Evolutionary conservation across 2,888 invertebrate species (phyloP).

Genomic region (Pilophorus perplexus): DNA sequence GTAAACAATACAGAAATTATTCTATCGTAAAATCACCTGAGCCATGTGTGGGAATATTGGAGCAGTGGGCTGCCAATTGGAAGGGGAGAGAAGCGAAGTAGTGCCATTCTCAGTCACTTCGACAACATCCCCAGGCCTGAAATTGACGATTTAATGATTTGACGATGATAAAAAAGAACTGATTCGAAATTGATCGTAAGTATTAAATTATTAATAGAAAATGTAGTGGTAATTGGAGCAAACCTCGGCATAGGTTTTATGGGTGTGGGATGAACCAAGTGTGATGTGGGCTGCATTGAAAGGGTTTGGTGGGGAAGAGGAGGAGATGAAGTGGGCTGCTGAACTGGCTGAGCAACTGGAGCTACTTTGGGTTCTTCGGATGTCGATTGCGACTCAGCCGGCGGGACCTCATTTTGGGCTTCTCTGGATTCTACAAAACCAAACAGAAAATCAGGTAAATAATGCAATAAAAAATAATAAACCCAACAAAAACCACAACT

Average conservation of each 20-base stretch:
- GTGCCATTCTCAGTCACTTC: constrained; percentile 35
- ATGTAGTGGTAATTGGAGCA: not conserved
- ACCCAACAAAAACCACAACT: not conserved
- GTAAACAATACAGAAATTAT: not conserved
- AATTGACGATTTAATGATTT: not conserved
- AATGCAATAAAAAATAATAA: not conserved
- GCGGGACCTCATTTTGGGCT: not conserved
- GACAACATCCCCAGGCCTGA: constrained; percentile 40
- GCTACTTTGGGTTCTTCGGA: too few species aligned
- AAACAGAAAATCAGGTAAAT: not conserved
- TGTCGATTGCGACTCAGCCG: too few species aligned
- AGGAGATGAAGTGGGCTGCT: not conserved
- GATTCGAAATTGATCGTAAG: not conserved
- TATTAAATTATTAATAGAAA: not conserved
- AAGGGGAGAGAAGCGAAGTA: constrained; percentile 26
- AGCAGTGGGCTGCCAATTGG: constrained; percentile 48
- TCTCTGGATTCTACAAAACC: not conserved
- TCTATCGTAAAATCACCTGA: constrained; percentile 52
- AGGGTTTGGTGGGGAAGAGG: not conserved
- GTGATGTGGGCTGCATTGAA: not conserved
- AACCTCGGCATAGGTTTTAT: constrained; percentile 7
- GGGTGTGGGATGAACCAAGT: constrained; percentile 10
- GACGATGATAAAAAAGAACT: not conserved
- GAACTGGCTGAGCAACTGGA: not conserved
- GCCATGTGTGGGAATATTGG: constrained; percentile 57